These are phyloP conservation scores for Patella ulyssiponensis DNA, from an alignment of 2,888 invertebrate genomes.

Conservation along the genomic window DNA sequence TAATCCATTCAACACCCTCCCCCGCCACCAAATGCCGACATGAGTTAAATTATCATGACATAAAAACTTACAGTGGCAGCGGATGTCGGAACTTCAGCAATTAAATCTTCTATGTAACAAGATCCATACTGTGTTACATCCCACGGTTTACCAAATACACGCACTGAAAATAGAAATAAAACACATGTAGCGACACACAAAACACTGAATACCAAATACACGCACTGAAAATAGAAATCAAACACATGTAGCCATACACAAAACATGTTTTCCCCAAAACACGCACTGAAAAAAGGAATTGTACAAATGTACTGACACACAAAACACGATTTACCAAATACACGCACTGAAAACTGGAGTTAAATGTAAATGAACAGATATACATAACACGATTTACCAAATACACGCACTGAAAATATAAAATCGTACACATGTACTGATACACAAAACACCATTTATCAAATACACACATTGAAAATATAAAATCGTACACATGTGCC, in stretches of 20 bases:
- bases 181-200: too few species aligned
- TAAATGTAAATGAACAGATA: too few species aligned
- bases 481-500: too few species aligned
- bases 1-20: too few species aligned
- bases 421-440: too few species aligned
- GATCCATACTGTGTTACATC: conserved; percentile 90
- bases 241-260: not conserved
- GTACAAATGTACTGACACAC: not conserved
- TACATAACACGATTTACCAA: too few species aligned
- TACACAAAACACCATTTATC: too few species aligned
- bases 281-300: not conserved
- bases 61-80: conserved; percentile 64
- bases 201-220: conserved; percentile 75
- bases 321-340: not conserved
- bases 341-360: too few species aligned
- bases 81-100: conserved; percentile 70
- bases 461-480: too few species aligned
- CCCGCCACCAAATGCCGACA: too few species aligned
- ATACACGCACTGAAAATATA: too few species aligned
- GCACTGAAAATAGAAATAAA: conserved; percentile 48
- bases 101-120: conserved; percentile 81
- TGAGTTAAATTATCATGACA: not conserved
- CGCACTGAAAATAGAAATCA: conserved; percentile 59
- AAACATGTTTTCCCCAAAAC: not conserved
- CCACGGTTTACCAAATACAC: conserved; percentile 76